Base-by-base conservation (phyloP, 2,888 invertebrate species). In the Cybosia mesomella region DNA sequence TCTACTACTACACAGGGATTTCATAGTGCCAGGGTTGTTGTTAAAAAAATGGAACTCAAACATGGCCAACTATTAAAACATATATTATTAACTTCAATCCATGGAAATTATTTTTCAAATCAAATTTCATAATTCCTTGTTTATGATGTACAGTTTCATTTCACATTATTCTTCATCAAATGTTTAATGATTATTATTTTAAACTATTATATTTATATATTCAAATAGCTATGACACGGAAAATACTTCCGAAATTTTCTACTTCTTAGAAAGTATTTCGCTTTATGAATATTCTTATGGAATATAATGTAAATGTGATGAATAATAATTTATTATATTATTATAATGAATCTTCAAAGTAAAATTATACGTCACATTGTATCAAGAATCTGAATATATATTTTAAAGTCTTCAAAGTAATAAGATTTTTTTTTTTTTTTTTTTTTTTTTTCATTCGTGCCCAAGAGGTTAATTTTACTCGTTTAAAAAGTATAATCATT, bases 301-400 rank as follows among this genome's bases (percentile, higher is more conserved):
- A 49, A n/a, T 49, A 49, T n/a, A 49, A 49, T 49, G n/a, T 49
- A 49, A 49, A n/a, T 49, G 9, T 49, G 49, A 49, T 49, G 49
- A 49, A 49, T 49, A 49, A 49, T 49, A n/a, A 49, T n/a, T 76
- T 64, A 79, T 76, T 73, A 66, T 73, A 28, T 28, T 73, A 28
- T 28, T 28, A 73, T 71, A 76, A 76, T 73, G 61, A 43, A 28
- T 28, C 60, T 60, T 58, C 55, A 43, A 61, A 61, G 32, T 43
- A 57, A 61, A n/a, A 66, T 61, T 66, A 49, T 62, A 39, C 39
- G 39, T 59, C 59, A 39, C 18, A 18, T 59, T 59, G 24, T 59
- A 36, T 59, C 59, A 59, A 39, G 22, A 59, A 39, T 39, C 22
- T 22, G 22, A 59, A 59, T 39, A 39, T 18, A 22, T n/a, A 39